These are phyloP conservation scores for Chrysolina oricalcia DNA, from an alignment of 2,888 invertebrate species.

Conservation along the genomic window DNA sequence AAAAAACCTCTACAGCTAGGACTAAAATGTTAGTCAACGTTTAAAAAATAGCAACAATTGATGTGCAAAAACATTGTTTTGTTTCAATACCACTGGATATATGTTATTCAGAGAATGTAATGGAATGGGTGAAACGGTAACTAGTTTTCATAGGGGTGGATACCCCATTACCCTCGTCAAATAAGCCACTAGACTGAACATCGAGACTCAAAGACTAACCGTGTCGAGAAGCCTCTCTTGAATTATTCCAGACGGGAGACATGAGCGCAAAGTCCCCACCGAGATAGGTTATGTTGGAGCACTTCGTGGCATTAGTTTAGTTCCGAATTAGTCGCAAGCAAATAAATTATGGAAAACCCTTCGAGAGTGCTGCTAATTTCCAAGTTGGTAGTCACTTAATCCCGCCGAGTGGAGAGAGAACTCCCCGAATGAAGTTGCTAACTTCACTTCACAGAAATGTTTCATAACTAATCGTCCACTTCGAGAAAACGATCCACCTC, in stretches of 20 bases:
- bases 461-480: constrained; percentile 33
- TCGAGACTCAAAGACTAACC: background rate
- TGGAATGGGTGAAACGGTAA: too few species aligned
- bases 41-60: too few species aligned
- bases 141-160: too few species aligned
- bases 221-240: background rate
- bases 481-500: constrained; percentile 12
- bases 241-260: constrained; percentile 5
- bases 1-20: too few species aligned
- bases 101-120: too few species aligned
- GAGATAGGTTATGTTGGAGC: constrained; percentile 3
- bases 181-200: background rate
- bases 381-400: constrained; percentile 52
- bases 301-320: constrained; percentile 34
- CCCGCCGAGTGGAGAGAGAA: constrained; percentile 29
- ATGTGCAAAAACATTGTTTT: too few species aligned
- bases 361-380: constrained; percentile 52
- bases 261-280: constrained; percentile 8
- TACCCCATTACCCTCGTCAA: background rate
- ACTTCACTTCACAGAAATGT: constrained; percentile 25
- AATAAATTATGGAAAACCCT: constrained; percentile 54
- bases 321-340: constrained; percentile 46
- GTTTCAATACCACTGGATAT: too few species aligned
- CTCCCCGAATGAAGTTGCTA: constrained; percentile 9
- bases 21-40: too few species aligned